A percentile compares a stretch with the other conserved stretches of the same genome.
Evolutionary conservation across 1,140 invertebrate species (phyloP).

Genomic region (Dolichoris vasculosae): DNA sequence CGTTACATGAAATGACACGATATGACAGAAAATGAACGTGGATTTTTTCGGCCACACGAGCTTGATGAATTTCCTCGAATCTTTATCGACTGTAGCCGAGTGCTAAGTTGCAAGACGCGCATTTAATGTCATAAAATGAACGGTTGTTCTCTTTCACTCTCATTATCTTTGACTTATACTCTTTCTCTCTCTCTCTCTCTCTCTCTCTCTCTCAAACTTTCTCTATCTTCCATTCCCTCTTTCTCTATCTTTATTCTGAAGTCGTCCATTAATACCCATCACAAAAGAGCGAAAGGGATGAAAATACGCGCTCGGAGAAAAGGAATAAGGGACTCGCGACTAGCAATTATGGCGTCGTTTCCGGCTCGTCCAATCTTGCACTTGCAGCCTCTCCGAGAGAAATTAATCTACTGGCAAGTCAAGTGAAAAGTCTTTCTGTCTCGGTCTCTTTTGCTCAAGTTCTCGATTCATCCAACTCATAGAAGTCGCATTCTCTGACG

Average conservation of each 20-base stretch:
- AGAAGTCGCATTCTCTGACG: not conserved
- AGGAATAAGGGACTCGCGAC: constrained; percentile 29
- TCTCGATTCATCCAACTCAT: not conserved
- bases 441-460: not conserved
- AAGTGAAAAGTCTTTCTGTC: constrained; percentile 60
- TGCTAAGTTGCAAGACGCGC: constrained; percentile 45
- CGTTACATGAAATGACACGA: not conserved
- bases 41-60: not conserved
- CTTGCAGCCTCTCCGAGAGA: constrained; percentile 46
- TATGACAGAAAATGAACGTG: not conserved
- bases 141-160: no score
- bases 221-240: not conserved
- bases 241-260: not conserved
- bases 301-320: constrained; percentile 24
- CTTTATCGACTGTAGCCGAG: constrained; percentile 52
- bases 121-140: constrained; percentile 46
- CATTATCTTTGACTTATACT: constrained; percentile 2
- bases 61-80: constrained; percentile 47
- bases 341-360: constrained; percentile 46
- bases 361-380: constrained; percentile 49
- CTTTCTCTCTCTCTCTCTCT: constrained; percentile 23
- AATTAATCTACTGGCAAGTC: constrained; percentile 66
- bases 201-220: not conserved
- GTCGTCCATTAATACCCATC: not conserved
- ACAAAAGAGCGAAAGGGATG: constrained; percentile 17